Base-by-base conservation (phyloP, 2,888 invertebrate species). In the Himalopsyche anomala region DNA sequence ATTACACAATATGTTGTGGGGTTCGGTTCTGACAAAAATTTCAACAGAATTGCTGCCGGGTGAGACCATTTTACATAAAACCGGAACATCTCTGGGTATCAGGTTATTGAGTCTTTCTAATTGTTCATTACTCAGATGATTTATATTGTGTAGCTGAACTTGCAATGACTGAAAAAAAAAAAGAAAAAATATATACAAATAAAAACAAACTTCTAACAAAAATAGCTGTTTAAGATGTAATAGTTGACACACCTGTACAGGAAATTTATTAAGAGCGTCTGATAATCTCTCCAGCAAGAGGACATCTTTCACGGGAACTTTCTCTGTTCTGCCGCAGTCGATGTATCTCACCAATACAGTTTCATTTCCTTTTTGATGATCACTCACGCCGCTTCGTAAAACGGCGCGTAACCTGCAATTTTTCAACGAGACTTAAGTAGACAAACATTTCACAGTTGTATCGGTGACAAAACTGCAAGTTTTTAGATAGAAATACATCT, bases 11-110 rank as follows among this genome's bases (percentile, higher is more conserved):
- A 94, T 93, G 89, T 94, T 94, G 89, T 94, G 94, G 19, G 94
- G 94, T 87, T 94, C 94, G 83, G 94, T 92, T 89, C 96, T 94
- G 89, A 95, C 95, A 91, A 95, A 96, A 84, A 97, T 93, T 90
- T 96, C 96, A 1, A 96, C 95, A 86, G 94, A 90, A 8, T 94
- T 93, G 12, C 91, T 89, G 5, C 89, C 12, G 91, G 91, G 84
- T 38, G 90, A 89, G 82, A 89, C 90, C 89, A 89, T 81, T 90
- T 92, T 93, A 90, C 91, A 92, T 90, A 91, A 91, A 91, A 91
- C 94, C 89, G 92, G 90, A 88, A 92, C 91, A 88, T 91, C 90
- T 4, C 90, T 91, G 45, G 96, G 92, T 88, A 96, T 92, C 85
- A 94, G 91, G 89, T 94, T 94, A 85, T 94, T 94, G 88, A 94